phyloP scores from a whole-genome alignment of 2,113 vertebrate genomes.

The Orycteropus afer region DNA sequence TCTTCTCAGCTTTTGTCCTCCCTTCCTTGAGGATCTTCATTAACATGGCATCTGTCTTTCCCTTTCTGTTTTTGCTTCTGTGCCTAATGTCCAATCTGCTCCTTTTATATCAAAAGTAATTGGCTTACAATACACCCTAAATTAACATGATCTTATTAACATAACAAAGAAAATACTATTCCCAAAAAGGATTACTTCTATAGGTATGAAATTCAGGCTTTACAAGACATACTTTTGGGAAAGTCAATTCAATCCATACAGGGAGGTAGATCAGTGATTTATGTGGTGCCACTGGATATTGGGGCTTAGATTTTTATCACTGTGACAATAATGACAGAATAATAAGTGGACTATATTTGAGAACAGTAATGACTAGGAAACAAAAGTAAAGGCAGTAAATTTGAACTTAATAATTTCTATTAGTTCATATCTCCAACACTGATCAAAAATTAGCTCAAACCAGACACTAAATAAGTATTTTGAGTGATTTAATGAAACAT shows the following conservation, averaged over 20 bases:
- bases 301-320: background rate
- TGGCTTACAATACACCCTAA: background rate
- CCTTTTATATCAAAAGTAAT: background rate
- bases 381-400: background rate
- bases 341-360: background rate
- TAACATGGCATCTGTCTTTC: background rate
- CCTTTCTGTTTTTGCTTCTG: background rate
- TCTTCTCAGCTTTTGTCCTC: background rate
- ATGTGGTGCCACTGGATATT: background rate
- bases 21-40: background rate
- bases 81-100: background rate
- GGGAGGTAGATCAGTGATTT: background rate
- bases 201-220: background rate
- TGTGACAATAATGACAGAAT: background rate
- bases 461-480: background rate
- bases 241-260: background rate
- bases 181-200: background rate
- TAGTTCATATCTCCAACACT: background rate
- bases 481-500: background rate
- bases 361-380: background rate
- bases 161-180: background rate
- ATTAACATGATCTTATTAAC: background rate
- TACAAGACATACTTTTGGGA: background rate
- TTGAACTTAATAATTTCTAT: background rate
- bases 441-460: background rate